Evolutionary conservation across 2,888 invertebrate genomes (phyloP).

Genomic region (Leucozona laternaria): DNA sequence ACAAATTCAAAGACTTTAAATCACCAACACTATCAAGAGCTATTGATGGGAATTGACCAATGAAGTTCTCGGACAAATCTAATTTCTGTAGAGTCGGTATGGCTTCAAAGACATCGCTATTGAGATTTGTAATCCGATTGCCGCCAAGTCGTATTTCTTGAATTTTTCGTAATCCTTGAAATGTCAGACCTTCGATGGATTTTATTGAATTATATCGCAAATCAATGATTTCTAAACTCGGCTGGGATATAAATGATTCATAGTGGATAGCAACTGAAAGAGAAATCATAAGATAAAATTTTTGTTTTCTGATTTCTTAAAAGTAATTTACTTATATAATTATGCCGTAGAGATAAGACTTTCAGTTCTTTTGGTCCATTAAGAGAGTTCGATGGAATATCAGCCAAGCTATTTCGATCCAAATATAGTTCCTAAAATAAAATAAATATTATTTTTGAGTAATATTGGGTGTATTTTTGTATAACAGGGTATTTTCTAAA

Average conservation of each 20-base stretch:
- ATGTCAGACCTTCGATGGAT: constrained; percentile 90
- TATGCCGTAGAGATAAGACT: constrained; percentile 90
- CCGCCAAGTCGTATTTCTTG: constrained; percentile 89
- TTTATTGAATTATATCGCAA: constrained; percentile 91
- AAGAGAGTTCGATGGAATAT: constrained; percentile 90
- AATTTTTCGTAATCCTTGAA: constrained; percentile 88
- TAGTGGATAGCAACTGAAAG: constrained; percentile 88
- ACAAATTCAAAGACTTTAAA: constrained; percentile 90
- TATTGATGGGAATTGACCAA: constrained; percentile 91
- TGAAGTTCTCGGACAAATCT: constrained; percentile 94
- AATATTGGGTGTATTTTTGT: no score
- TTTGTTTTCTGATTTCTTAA: neutral
- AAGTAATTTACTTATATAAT: constrained; percentile 90
- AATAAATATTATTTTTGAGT: neutral
- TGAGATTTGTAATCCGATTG: constrained; percentile 91
- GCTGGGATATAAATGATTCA: constrained; percentile 89
- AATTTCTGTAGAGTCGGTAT: constrained; percentile 90
- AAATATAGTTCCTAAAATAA: constrained; percentile 89
- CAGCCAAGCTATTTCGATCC: constrained; percentile 91
- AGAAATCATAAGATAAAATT: neutral
- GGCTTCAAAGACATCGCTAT: constrained; percentile 92
- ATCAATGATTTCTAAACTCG: constrained; percentile 89
- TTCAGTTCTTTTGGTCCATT: constrained; percentile 91
- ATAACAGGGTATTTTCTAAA: no score
- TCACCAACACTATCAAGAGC: constrained; percentile 89